A percentile compares a stretch with the other conserved stretches of the same genome.
These are phyloP conservation scores for Eumeta japonica DNA, from an alignment of 1,140 invertebrate species.

Conservation along the genomic window DNA sequence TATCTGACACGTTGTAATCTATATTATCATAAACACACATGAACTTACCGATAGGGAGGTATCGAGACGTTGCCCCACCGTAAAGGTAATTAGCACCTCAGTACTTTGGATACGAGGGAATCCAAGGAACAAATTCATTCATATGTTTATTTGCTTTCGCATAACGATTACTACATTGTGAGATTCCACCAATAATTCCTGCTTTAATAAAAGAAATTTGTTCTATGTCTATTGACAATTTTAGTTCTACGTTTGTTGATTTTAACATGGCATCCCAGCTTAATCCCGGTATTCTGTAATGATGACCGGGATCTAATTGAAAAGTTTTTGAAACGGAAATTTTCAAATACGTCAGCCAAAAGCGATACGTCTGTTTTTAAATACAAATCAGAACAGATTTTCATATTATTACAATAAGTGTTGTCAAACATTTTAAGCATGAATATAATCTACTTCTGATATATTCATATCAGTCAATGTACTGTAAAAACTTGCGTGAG, in stretches of 20 bases:
- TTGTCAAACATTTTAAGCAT: slow-evolving; percentile 11
- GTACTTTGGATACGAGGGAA: slow-evolving; percentile 38
- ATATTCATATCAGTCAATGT: slow-evolving; percentile 5
- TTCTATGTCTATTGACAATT: slow-evolving; percentile 42
- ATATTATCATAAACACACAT: slow-evolving; percentile 36
- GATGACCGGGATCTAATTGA: slow-evolving; percentile 32
- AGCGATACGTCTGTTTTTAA: slow-evolving; percentile 44
- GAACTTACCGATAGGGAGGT: slow-evolving; percentile 44
- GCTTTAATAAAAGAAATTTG: slow-evolving; percentile 33
- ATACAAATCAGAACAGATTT: slow-evolving; percentile 14
- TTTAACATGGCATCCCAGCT: slow-evolving; percentile 37
- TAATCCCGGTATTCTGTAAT: slow-evolving; percentile 31
- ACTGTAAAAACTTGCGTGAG: slow-evolving; percentile 5
- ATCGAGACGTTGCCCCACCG: slow-evolving; percentile 50
- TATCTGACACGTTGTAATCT: slow-evolving; percentile 54
- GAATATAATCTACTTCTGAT: slow-evolving; percentile 11
- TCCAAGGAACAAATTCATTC: slow-evolving; percentile 9
- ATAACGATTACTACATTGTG: slow-evolving; percentile 27
- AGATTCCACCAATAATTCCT: slow-evolving; percentile 40
- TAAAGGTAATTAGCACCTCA: slow-evolving; percentile 60
- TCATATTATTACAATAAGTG: slow-evolving; percentile 9
- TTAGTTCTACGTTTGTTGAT: slow-evolving; percentile 22
- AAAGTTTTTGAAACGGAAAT: slow-evolving; percentile 34
- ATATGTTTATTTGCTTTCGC: slow-evolving; percentile 30
- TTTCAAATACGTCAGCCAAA: slow-evolving; percentile 45